Percentiles rank a stretch among this genome's conserved stretches.
These are phyloP conservation scores for Corvus hawaiiensis DNA, from an alignment of 2,113 vertebrate species.

Conservation along the genomic window DNA sequence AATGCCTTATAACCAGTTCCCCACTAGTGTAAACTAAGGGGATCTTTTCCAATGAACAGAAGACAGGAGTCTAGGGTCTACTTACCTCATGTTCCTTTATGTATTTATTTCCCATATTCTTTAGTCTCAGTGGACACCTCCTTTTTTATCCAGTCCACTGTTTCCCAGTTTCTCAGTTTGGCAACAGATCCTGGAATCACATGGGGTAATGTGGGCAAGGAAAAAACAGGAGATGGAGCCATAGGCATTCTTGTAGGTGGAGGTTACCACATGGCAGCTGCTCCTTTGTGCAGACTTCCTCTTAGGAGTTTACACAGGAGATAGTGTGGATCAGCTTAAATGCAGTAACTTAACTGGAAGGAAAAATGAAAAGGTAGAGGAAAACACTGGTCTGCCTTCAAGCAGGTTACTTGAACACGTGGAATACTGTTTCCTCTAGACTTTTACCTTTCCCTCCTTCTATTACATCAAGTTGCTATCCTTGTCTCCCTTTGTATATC, in stretches of 20 bases:
- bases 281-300: not conserved
- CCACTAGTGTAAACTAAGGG: not conserved
- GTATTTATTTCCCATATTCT: not conserved
- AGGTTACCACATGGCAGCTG: not conserved
- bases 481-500: not conserved
- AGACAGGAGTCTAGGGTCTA: not conserved
- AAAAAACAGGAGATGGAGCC: not conserved
- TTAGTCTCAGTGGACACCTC: not conserved
- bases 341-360: not conserved
- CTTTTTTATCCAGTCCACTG: not conserved
- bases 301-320: not conserved
- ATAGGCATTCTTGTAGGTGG: not conserved
- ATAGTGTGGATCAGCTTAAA: not conserved
- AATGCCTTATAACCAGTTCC: not conserved
- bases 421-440: not conserved
- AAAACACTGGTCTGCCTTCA: not conserved
- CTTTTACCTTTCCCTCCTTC: not conserved
- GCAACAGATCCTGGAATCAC: not conserved
- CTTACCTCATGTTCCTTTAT: not conserved
- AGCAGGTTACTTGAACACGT: not conserved
- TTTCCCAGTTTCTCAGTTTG: not conserved
- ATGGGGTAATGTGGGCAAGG: not conserved
- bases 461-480: rapidly evolving
- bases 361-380: not conserved
- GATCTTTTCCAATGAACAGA: not conserved